Percentiles rank a stretch among this genome's conserved stretches.
phyloP scores from a whole-genome alignment of 2,888 invertebrate genomes.

The Synergus itoensis region DNA sequence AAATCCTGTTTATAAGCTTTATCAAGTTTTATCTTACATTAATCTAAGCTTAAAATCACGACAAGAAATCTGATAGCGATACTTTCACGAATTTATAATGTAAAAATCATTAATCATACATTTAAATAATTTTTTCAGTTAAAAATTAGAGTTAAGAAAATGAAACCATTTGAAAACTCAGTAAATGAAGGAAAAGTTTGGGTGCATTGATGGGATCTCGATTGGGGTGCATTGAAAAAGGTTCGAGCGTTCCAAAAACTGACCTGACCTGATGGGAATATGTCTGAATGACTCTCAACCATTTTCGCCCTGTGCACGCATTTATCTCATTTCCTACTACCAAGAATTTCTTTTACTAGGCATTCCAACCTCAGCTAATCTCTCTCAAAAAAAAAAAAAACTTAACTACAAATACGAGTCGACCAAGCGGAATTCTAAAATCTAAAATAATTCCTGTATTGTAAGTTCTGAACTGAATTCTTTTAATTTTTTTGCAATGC shows the following conservation, averaged over 20 bases:
- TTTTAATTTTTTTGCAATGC: neutral
- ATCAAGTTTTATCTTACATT: neutral
- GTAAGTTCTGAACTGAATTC: neutral
- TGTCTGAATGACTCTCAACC: conserved; percentile 34
- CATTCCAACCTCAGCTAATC: conserved; percentile 30
- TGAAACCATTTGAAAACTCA: neutral
- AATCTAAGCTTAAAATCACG: neutral
- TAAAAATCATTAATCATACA: neutral
- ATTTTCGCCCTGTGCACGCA: conserved; percentile 32
- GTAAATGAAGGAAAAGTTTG: conserved; percentile 5
- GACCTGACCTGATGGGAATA: conserved; percentile 27
- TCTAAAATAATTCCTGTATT: neutral
- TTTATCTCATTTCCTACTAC: conserved; percentile 30
- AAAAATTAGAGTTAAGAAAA: neutral
- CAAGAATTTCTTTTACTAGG: conserved; percentile 36
- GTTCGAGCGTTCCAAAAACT: conserved; percentile 8
- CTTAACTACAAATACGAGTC: conserved; percentile 5
- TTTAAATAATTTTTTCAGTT: neutral
- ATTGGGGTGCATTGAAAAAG: conserved; percentile 1
- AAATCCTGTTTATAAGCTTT: neutral
- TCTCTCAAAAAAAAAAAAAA: conserved; percentile 17
- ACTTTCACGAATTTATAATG: neutral
- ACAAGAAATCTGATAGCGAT: neutral
- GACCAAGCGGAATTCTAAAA: neutral
- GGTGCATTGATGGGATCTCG: neutral